Evolutionary conservation across 2,797 vertebrate species (phyloP).

Genomic region (Arctocebus calabarensis): DNA sequence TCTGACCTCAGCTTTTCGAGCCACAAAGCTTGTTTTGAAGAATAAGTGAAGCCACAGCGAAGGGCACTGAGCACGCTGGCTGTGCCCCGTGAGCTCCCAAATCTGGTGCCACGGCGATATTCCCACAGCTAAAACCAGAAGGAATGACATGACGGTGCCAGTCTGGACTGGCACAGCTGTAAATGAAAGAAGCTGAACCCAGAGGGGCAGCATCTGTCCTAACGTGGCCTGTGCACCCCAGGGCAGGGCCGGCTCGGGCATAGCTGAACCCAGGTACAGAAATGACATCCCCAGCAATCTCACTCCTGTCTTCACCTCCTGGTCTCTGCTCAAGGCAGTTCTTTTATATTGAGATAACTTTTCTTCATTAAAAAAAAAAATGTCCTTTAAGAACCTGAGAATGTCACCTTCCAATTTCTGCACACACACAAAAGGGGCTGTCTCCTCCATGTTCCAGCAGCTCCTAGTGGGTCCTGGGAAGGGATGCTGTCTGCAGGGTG

Average conservation of each 20-base stretch:
- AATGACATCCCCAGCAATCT: rapidly evolving
- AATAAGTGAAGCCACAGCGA: background rate
- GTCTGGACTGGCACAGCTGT: background rate
- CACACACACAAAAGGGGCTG: background rate
- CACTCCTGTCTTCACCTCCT: background rate
- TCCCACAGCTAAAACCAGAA: rapidly evolving
- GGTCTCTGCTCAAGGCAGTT: background rate
- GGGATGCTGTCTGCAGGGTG: too few relatives aligned
- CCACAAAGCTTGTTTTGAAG: background rate
- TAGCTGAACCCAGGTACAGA: background rate
- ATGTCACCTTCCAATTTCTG: background rate
- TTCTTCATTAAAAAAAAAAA: background rate
- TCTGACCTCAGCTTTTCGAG: too few relatives aligned
- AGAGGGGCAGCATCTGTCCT: background rate
- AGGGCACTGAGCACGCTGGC: background rate
- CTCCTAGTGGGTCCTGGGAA: background rate
- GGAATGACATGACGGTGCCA: too few relatives aligned
- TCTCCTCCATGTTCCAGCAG: background rate
- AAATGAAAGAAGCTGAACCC: background rate
- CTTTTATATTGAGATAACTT: background rate
- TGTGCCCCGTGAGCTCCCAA: background rate
- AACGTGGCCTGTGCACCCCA: rapidly evolving
- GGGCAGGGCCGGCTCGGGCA: too few relatives aligned
- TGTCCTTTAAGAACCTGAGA: background rate
- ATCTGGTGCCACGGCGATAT: rapidly evolving